These are phyloP conservation scores for Pantherophis vulpinus DNA, from an alignment of 2,797 vertebrate species.

Conservation along the genomic window DNA sequence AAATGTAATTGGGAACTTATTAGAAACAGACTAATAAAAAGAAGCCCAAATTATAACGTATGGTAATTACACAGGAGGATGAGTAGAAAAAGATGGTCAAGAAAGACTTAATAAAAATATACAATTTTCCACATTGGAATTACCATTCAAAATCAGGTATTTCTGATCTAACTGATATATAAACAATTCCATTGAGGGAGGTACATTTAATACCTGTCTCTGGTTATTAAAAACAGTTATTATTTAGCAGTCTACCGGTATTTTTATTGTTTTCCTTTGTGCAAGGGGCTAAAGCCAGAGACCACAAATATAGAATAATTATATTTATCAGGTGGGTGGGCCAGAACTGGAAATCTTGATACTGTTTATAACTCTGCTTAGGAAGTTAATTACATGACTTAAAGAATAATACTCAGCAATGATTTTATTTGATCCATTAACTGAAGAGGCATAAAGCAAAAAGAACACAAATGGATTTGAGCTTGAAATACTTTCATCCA, in stretches of 20 bases:
- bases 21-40: not conserved
- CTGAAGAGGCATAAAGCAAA: not conserved
- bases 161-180: not conserved
- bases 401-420: not conserved
- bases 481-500: not conserved
- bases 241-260: not conserved
- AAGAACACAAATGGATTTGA: not conserved
- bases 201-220: not conserved
- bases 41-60: not conserved
- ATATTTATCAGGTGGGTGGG: not conserved
- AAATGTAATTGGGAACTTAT: not conserved
- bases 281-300: not conserved
- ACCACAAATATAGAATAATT: not conserved
- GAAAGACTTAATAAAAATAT: not conserved
- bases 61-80: not conserved
- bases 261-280: not conserved
- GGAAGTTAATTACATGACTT: not conserved
- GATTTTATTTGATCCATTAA: not conserved
- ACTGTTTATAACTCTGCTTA: not conserved
- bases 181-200: not conserved
- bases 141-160: not conserved
- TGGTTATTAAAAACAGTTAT: not conserved
- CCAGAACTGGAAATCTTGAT: not conserved
- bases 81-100: not conserved
- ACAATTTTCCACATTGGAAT: not conserved